Base-by-base conservation (phyloP, 2,888 invertebrate species). In the Lasiommata megera region DNA sequence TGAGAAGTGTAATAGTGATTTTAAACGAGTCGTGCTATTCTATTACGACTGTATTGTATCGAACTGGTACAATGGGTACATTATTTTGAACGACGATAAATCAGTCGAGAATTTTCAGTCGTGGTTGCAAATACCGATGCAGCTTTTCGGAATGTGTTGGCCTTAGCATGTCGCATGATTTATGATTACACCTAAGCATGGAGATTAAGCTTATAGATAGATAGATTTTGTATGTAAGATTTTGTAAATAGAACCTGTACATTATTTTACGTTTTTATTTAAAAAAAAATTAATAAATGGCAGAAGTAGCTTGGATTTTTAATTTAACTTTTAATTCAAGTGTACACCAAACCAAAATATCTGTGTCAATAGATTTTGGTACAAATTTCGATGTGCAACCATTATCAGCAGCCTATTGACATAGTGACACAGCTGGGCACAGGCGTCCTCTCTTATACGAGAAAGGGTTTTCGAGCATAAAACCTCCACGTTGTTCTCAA, bases 101-200 rank as follows among this genome's bases (percentile, higher is more conserved):
- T 85, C 82, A 0, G 79, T 87, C 1, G 80, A 80, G 3, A 80
- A 82, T 61, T 88, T 85, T 38, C 84, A 86, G 53, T 63, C 74
- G 1, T 87, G 87, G 86, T 57, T 88, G 54, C 60, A 67, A 1
- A 12, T 67, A 17, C 80, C 84, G 14, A 81, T 82, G 82, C 79
- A 80, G 52, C 56, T 62, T 1, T 71, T 80, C 31, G 88, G 87
- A 6, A 79, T 88, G 81, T 82, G 82, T 63, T 88, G 88, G 88
- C 67, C 77, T 0, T 84, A 68, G 74, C 31, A 61, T 65, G 57
- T 44, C 37, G 62, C 57, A 59, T 64, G 58, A 52, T 41, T 47
- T 58, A 34, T 36, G 28, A 17, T 9, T 53, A 40, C 53, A 18
- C 23, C 5, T 23, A 23, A 47, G 55, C 57, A 60, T 56, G 52